phyloP scores from a whole-genome alignment of 2,113 vertebrate species.

The Xenopus laevis region DNA sequence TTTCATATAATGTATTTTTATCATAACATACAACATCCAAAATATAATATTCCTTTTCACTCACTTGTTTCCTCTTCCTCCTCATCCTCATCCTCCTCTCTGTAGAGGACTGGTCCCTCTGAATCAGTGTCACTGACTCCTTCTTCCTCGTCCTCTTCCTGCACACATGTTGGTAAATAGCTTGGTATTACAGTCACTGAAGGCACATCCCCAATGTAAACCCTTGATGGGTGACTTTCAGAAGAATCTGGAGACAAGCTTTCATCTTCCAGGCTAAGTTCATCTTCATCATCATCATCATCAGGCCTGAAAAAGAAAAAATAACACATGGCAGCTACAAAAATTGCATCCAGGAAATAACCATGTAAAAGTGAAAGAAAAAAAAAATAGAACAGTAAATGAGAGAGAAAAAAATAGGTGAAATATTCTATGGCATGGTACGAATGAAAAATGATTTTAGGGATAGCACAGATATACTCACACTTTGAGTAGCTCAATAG shows the following conservation, averaged over 20 bases:
- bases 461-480: slow-evolving; percentile 58
- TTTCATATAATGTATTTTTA: no score
- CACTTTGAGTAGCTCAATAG: slow-evolving; percentile 95
- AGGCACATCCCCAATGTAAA: slow-evolving; percentile 69
- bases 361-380: neutral
- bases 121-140: slow-evolving; percentile 79
- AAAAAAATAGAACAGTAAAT: neutral
- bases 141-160: slow-evolving; percentile 67
- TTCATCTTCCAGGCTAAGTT: slow-evolving; percentile 67
- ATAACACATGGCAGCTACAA: no score
- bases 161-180: slow-evolving; percentile 68
- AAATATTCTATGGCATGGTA: neutral
- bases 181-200: slow-evolving; percentile 75
- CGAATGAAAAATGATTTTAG: neutral
- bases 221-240: slow-evolving; percentile 50
- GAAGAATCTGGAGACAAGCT: slow-evolving; percentile 32
- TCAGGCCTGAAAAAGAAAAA: slow-evolving; percentile 65
- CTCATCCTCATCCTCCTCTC: slow-evolving; percentile 84
- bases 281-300: slow-evolving; percentile 74
- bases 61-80: slow-evolving; percentile 85
- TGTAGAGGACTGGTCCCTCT: slow-evolving; percentile 86
- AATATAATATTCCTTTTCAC: slow-evolving; percentile 28
- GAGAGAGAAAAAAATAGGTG: neutral
- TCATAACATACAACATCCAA: neutral
- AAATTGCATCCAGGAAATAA: no score